phyloP scores from a whole-genome alignment of 2,113 vertebrate genomes.

The Pyxicephalus adspersus region DNA sequence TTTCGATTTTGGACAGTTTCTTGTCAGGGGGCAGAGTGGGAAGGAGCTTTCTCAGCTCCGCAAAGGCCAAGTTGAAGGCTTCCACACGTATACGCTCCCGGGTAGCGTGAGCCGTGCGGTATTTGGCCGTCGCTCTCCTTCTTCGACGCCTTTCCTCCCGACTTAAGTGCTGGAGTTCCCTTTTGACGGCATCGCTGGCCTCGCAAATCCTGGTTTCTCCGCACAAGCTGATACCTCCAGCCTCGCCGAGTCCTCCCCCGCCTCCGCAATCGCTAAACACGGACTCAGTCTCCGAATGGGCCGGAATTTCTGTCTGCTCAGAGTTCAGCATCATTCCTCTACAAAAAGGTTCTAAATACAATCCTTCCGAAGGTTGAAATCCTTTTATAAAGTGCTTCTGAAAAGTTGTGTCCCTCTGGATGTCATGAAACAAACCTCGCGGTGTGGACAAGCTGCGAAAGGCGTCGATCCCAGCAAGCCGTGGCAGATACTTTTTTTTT shows the following conservation, averaged over 20 bases:
- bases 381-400: constrained; percentile 50
- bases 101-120: constrained; percentile 78
- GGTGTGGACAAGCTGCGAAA: not conserved
- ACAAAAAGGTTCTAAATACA: not conserved
- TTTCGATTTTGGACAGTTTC: constrained; percentile 81
- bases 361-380: not conserved
- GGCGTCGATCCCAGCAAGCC: not conserved
- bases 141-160: constrained; percentile 73
- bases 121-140: constrained; percentile 74
- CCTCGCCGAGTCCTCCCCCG: constrained; percentile 40
- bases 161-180: constrained; percentile 73
- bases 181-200: constrained; percentile 64
- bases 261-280: constrained; percentile 70
- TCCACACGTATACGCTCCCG: constrained; percentile 78
- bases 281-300: constrained; percentile 68
- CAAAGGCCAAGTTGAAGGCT: constrained; percentile 80
- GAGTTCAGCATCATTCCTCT: constrained; percentile 75
- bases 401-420: not conserved
- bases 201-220: constrained; percentile 63
- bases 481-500: too few species aligned
- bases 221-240: not conserved
- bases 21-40: constrained; percentile 78
- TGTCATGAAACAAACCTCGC: not conserved
- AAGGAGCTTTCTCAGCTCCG: constrained; percentile 75
- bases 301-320: constrained; percentile 67